phyloP scores from a whole-genome alignment of 2,888 invertebrate species.

The Diaprepes abbreviatus region DNA sequence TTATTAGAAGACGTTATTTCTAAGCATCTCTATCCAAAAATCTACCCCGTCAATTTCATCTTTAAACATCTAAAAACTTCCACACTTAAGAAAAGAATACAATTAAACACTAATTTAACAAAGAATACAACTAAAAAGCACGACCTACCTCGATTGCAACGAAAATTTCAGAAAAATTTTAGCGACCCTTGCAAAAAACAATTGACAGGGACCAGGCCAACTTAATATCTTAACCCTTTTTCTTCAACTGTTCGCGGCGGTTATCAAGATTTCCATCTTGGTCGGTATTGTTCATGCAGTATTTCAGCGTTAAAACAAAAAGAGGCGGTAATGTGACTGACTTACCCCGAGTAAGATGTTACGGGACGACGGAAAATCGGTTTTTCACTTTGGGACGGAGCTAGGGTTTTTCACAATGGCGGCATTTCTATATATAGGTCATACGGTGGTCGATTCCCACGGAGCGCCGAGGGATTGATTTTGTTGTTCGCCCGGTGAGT shows the following conservation, averaged over 20 bases:
- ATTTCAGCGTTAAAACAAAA: not conserved
- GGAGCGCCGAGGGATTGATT: constrained; percentile 57
- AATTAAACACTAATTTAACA: not conserved
- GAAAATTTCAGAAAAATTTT: not conserved
- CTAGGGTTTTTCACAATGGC: constrained; percentile 65
- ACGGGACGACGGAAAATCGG: constrained; percentile 27
- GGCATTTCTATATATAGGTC: constrained; percentile 66
- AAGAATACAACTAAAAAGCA: not conserved
- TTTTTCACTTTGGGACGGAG: constrained; percentile 60
- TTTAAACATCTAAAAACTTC: not conserved
- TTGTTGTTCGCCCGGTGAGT: constrained; percentile 57
- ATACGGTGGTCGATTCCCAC: constrained; percentile 61
- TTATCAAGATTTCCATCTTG: not conserved
- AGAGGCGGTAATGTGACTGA: not conserved
- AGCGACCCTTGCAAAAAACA: constrained; percentile 17
- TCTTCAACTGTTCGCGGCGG: constrained; percentile 5
- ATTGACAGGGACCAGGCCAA: constrained; percentile 17
- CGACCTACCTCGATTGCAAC: not conserved
- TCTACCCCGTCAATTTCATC: not conserved
- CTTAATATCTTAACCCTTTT: constrained; percentile 15
- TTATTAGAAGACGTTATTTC: not conserved
- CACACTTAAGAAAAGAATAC: not conserved
- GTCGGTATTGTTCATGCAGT: no score
- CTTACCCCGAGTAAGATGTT: constrained; percentile 35
- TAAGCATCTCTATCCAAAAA: constrained; percentile 1